Conservation (phyloP, 1,140 invertebrate genomes). For the Agrilus planipennis region DNA sequence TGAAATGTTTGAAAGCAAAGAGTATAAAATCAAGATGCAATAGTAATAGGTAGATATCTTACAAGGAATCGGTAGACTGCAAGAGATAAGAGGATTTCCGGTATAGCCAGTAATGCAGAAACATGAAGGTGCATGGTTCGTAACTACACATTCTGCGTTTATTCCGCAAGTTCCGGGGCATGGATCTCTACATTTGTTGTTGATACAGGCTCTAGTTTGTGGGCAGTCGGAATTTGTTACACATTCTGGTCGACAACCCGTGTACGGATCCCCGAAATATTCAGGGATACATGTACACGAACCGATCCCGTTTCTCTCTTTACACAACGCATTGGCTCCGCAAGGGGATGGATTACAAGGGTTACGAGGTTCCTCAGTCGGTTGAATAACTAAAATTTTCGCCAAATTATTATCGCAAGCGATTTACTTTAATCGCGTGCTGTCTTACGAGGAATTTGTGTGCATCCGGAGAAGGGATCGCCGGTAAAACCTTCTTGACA, state of each 20-base stretch:
- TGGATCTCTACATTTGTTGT: conserved; percentile 58
- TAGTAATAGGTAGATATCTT: conserved; percentile 30
- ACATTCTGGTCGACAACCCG: conserved; percentile 60
- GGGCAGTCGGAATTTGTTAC: conserved; percentile 57
- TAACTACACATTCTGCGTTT: conserved; percentile 59
- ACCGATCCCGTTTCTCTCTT: conserved; percentile 64
- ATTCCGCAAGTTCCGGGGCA: conserved; percentile 60
- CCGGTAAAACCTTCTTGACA: conserved; percentile 48
- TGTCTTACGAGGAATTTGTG: conserved; percentile 35
- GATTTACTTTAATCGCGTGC: not conserved
- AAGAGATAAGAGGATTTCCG: conserved; percentile 59
- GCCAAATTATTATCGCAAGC: not conserved
- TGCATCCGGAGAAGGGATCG: conserved; percentile 39
- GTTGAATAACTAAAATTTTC: conserved; percentile 21
- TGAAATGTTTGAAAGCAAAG: conserved; percentile 8
- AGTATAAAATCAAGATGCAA: conserved; percentile 3
- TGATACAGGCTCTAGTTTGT: conserved; percentile 51
- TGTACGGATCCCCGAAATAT: conserved; percentile 63
- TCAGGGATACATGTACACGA: conserved; percentile 59
- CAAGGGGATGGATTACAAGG: conserved; percentile 67
- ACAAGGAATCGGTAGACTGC: conserved; percentile 43
- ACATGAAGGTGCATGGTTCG: conserved; percentile 65
- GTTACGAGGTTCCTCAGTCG: conserved; percentile 26
- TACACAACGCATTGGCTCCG: conserved; percentile 64
- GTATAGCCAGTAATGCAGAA: conserved; percentile 54